Percentiles rank a stretch among this genome's conserved stretches.
phyloP scores from a whole-genome alignment of 2,797 vertebrate species.

The Tamandua tetradactyla region DNA sequence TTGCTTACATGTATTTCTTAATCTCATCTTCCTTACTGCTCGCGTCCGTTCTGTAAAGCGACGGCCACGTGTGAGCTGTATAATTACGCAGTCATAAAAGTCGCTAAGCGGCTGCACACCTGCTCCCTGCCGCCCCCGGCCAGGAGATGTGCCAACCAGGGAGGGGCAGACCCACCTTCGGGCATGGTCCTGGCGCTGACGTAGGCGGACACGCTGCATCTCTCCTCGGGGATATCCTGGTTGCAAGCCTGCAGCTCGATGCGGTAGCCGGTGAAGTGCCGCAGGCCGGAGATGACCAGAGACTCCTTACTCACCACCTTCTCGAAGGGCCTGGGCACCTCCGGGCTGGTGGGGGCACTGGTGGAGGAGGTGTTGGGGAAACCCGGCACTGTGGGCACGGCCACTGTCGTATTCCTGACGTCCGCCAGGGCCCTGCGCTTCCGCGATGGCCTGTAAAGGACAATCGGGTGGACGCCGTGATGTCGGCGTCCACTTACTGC shows the following conservation, averaged over 20 bases:
- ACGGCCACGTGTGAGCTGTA: background rate
- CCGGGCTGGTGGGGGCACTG: constrained; percentile 65
- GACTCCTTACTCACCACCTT: constrained; percentile 92
- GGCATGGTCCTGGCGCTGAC: constrained; percentile 97
- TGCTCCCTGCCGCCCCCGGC: rapidly evolving
- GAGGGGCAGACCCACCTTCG: constrained; percentile 86
- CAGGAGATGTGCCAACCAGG: rapidly evolving
- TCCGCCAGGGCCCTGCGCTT: constrained; percentile 90
- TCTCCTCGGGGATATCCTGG: constrained; percentile 84
- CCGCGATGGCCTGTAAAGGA: constrained; percentile 85
- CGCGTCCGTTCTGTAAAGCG: background rate
- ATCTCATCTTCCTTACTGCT: background rate
- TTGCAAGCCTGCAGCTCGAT: constrained; percentile 98
- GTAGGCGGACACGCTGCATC: constrained; percentile 94
- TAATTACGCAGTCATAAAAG: background rate
- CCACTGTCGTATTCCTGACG: constrained; percentile 87
- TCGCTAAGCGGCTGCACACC: background rate
- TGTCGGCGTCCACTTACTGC: rapidly evolving
- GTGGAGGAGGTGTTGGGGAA: constrained; percentile 84
- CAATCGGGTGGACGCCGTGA: background rate
- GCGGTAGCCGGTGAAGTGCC: constrained; percentile 96
- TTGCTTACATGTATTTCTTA: background rate
- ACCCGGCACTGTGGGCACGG: constrained; percentile 80
- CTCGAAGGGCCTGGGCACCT: constrained; percentile 83
- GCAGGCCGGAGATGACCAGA: constrained; percentile 93